Conservation (phyloP, 2,113 vertebrate species). For the Laticauda laticaudata region DNA sequence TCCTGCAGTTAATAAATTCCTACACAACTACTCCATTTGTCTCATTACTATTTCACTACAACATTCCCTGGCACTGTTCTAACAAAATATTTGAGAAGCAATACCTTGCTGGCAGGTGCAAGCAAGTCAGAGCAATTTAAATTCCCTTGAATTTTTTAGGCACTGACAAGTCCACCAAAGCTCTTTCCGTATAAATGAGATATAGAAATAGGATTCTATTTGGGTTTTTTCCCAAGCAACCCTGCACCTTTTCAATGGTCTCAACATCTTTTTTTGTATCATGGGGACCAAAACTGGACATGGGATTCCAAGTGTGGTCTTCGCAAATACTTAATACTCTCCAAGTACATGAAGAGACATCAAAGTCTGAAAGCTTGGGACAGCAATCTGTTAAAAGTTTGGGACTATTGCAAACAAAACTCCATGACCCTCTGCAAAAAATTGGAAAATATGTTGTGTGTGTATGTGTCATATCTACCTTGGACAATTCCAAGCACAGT, state of each 20-base stretch:
- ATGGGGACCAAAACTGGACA: too few species aligned
- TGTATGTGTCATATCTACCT: not conserved
- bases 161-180: not conserved
- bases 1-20: not conserved
- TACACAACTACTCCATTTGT: not conserved
- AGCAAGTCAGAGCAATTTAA: constrained; percentile 16
- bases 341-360: too few species aligned
- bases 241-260: too few species aligned
- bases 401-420: too few species aligned
- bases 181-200: not conserved
- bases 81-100: constrained; percentile 10
- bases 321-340: too few species aligned
- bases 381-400: too few species aligned
- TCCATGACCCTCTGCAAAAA: too few species aligned
- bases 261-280: too few species aligned
- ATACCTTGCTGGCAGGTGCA: not conserved
- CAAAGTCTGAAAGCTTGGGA: too few species aligned
- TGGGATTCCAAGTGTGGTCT: too few species aligned
- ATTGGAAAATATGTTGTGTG: not conserved
- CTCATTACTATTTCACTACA: constrained; percentile 14
- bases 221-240: too few species aligned
- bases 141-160: constrained; percentile 10
- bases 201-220: not conserved
- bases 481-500: not conserved
- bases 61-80: not conserved